Evolutionary conservation across 2,113 vertebrate genomes (phyloP), one percentile per base, ranked within the genome.

Genomic region (Lutjanus erythropterus): DNA sequence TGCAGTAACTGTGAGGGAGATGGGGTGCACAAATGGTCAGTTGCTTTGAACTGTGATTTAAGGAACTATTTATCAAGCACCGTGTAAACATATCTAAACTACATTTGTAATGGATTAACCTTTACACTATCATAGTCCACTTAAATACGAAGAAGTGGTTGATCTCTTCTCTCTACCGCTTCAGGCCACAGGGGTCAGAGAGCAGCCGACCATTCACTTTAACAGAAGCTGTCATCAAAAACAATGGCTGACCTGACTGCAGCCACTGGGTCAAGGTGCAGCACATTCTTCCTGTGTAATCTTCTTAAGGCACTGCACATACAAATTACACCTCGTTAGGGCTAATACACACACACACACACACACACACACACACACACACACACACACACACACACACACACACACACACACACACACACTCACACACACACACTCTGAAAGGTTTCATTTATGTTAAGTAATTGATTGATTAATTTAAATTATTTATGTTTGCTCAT

Each of bases 241-340:
- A 86, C 72, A 81, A 75, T 60, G 35, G 35, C 19, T 1, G 33
- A 44, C 69, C 71, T 64, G 55, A 72, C 61, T 44, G 50, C 52
- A 64, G 61, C 27, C 59, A 64, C 49, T 2, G 5, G 75, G 60
- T 84, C 67, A 87, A 18, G 61, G n/a, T 66, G 80, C 68, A 71
- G 50, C 72, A 66, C 71, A 76, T 78, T 82, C 71, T 81, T 68
- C 53, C 62, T 1, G 6, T 74, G 75, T 85, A 84, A 90, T 84
- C 77, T 61, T 39, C 86, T 87, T 84, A 84, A 60, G 64, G 55
- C 18, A 55, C 35, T 60, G 56, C 83, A 80, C 9, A 16, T 66
- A 47, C 41, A 79, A 62, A 72, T 83, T 67, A 87, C 84, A 82
- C 71, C 59, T 86, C 58, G 86, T 82, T 84, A 82, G 46, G 8